Evolutionary conservation across 2,888 invertebrate species (phyloP).

Genomic region (Carcina quercana): DNA sequence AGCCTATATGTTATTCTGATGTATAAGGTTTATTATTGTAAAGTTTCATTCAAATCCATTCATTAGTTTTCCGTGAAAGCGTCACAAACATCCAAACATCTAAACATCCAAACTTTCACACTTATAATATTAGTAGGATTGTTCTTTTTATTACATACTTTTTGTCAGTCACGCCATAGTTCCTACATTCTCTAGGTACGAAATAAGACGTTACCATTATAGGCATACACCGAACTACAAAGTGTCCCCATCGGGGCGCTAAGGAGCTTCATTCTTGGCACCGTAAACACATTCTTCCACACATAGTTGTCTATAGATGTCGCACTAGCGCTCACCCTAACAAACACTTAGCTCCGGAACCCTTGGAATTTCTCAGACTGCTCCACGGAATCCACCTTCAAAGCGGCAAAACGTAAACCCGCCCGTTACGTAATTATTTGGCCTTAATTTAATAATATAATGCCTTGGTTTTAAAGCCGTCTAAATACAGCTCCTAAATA

Average conservation of each 20-base stretch:
- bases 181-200: too few species aligned
- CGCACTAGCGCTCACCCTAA: conserved; percentile 53
- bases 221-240: conserved; percentile 11
- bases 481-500: conserved; percentile 48
- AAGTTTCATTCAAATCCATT: too few species aligned
- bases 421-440: conserved; percentile 48
- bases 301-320: conserved; percentile 64
- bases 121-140: too few species aligned
- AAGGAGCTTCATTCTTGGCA: conserved; percentile 67
- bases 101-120: too few species aligned
- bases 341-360: conserved; percentile 49
- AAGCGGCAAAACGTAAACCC: conserved; percentile 39
- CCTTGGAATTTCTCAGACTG: conserved; percentile 53
- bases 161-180: too few species aligned
- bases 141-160: too few species aligned
- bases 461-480: conserved; percentile 36
- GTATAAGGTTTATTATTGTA: too few species aligned
- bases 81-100: too few species aligned
- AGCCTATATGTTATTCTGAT: too few species aligned
- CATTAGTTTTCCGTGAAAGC: too few species aligned
- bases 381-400: conserved; percentile 49
- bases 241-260: conserved; percentile 31
- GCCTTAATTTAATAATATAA: conserved; percentile 47
- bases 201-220: conserved; percentile 2
- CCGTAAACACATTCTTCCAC: conserved; percentile 71